These are phyloP conservation scores for Xenus cinereus DNA, from an alignment of 2,113 vertebrate genomes.

Conservation along the genomic window DNA sequence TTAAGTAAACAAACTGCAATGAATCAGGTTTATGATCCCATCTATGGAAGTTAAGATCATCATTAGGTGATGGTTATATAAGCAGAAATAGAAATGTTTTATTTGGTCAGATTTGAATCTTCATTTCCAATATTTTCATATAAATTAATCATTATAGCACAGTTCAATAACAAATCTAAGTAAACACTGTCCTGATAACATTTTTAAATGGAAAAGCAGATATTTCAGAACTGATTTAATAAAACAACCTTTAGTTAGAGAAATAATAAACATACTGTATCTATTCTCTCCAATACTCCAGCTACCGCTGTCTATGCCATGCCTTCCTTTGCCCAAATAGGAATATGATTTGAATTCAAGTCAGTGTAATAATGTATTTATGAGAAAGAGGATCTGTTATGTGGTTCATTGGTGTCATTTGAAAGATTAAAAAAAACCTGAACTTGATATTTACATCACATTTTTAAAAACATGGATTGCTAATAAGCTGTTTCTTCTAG, in stretches of 20 bases:
- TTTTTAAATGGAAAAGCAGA: background rate
- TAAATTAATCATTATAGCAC: background rate
- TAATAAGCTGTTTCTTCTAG: background rate
- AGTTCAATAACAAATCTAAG: background rate
- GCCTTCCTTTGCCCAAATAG: background rate
- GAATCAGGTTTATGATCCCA: background rate
- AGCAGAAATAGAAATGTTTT: background rate
- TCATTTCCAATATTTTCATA: background rate
- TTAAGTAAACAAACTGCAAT: background rate
- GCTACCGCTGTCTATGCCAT: background rate
- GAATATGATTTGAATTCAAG: background rate
- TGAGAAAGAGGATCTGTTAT: background rate
- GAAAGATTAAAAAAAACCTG: background rate
- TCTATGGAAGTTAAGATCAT: background rate
- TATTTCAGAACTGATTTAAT: background rate
- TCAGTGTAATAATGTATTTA: background rate
- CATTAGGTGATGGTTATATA: background rate
- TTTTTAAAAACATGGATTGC: background rate
- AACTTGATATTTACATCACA: background rate
- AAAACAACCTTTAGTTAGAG: background rate
- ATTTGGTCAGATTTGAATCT: background rate
- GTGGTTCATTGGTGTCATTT: rapidly evolving
- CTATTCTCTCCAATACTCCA: background rate
- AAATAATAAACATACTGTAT: background rate
- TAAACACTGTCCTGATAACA: background rate